Base-by-base conservation (phyloP, 2,888 invertebrate genomes). In the Protonemura montana region DNA sequence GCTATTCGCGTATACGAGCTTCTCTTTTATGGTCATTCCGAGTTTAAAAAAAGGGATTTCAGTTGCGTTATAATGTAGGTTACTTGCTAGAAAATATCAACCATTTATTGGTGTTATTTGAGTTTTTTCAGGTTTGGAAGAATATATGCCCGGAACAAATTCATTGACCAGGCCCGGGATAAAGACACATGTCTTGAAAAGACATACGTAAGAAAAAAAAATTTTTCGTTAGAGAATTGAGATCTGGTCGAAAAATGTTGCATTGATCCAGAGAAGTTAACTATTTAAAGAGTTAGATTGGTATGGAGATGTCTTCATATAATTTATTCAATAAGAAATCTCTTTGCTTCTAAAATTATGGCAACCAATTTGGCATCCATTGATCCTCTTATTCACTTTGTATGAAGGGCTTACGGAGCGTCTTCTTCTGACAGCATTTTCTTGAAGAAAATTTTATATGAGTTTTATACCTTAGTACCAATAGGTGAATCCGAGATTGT, bases 281-380 rank as follows among this genome's bases (percentile, higher is more conserved):
- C 27, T 78, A 78, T 78, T 78, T 78, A 78, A 78, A 78, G 28
- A 78, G 78, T 16, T 3, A 78, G 82, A 83, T 83, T 83, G 30
- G 26, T 6, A 42, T 26, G 82, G 41, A 83, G 26, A 83, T n/a
- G 42, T 35, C 26, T 35, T 42, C 0, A 41, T 83, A 84, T 84
- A 76, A 84, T 84, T 59, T 84, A 84, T 84, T 84, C 84, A 59
- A 26, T 28, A 26, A 25, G 26, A 27, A 84, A 84, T 84, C 84
- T 76, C 76, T 16, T 25, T 25, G 27, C 76, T n/a, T 76, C 59
- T 13, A 27, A 84, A 76, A 27, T 84, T 76, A 84, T 76, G 84
- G 84, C 28, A 27, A 76, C 84, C 76, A 84, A 76, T 84, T 84
- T 82, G 3, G 21, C 82, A n/a, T 82, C 81, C 78, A 0, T 78